Conservation (phyloP, 2,797 vertebrate species). For the Muraenolepis orangiensis region DNA sequence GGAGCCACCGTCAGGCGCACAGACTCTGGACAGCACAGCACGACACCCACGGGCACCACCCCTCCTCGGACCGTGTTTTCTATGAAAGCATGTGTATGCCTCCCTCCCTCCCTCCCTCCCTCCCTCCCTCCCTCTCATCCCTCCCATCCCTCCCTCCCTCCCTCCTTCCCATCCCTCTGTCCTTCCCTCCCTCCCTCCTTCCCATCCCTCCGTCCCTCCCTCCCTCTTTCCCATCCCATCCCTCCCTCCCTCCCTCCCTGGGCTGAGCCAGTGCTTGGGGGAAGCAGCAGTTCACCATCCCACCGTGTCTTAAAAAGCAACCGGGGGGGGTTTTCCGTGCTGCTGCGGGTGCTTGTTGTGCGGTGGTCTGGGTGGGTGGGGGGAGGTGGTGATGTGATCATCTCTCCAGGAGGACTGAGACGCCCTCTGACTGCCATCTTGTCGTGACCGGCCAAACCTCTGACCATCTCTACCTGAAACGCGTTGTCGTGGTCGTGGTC, state of each 20-base stretch:
- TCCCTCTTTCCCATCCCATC: too few relatives aligned
- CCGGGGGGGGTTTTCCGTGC: neutral
- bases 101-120: neutral
- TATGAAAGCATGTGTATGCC: neutral
- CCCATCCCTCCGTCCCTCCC: too few relatives aligned
- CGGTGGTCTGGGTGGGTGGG: neutral
- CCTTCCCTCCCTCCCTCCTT: too few relatives aligned
- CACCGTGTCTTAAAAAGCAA: neutral
- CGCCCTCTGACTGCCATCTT: neutral
- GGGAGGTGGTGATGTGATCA: neutral
- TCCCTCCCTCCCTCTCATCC: neutral
- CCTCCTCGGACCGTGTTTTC: neutral
- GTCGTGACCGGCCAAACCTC: neutral
- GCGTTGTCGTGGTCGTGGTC: neutral
- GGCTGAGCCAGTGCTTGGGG: neutral
- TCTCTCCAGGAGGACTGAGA: neutral
- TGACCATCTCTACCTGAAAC: neutral
- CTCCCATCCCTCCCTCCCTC: too few relatives aligned
- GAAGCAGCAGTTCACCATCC: neutral
- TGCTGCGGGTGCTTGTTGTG: neutral
- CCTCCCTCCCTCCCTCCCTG: neutral
- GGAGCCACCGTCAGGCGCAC: slow-evolving; percentile 52
- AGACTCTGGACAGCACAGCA: slow-evolving; percentile 19
- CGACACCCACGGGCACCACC: neutral
- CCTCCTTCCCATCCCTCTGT: too few relatives aligned